Evolutionary conservation across 2,113 vertebrate species (phyloP).

Genomic region (Naja naja): DNA sequence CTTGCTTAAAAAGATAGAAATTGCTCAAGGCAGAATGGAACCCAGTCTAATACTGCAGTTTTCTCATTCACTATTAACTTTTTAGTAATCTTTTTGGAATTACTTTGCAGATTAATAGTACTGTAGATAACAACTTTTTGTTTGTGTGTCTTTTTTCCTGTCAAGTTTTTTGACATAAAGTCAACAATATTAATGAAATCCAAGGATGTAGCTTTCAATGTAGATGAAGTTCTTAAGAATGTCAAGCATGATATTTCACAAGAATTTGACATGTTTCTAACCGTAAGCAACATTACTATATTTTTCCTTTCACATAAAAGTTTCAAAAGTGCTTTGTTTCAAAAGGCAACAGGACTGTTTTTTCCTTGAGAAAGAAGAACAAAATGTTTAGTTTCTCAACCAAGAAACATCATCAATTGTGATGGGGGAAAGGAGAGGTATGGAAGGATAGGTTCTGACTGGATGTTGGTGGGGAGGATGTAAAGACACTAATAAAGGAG

Average conservation of each 20-base stretch:
- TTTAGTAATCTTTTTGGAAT: background rate
- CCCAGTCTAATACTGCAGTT: background rate
- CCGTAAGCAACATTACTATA: slow-evolving; percentile 60
- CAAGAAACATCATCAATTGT: background rate
- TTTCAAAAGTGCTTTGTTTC: background rate
- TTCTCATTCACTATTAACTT: background rate
- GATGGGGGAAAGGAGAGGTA: background rate
- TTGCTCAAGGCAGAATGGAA: background rate
- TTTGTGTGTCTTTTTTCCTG: slow-evolving; percentile 10
- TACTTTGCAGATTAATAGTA: background rate
- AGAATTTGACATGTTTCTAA: slow-evolving; percentile 67
- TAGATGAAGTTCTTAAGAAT: slow-evolving; percentile 67
- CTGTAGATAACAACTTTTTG: background rate
- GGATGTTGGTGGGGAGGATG: background rate
- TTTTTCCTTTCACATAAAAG: background rate
- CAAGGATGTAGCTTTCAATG: slow-evolving; percentile 46
- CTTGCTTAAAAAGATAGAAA: background rate
- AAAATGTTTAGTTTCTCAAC: background rate
- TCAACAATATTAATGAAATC: slow-evolving; percentile 47
- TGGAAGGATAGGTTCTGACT: background rate
- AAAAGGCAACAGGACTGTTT: background rate
- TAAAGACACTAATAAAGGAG: background rate
- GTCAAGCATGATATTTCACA: slow-evolving; percentile 63
- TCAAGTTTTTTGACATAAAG: slow-evolving; percentile 67
- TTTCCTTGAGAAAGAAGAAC: background rate